Percentiles rank a stretch among this genome's conserved stretches.
Conservation (phyloP, 2,888 invertebrate genomes). For the Biston betularia region DNA sequence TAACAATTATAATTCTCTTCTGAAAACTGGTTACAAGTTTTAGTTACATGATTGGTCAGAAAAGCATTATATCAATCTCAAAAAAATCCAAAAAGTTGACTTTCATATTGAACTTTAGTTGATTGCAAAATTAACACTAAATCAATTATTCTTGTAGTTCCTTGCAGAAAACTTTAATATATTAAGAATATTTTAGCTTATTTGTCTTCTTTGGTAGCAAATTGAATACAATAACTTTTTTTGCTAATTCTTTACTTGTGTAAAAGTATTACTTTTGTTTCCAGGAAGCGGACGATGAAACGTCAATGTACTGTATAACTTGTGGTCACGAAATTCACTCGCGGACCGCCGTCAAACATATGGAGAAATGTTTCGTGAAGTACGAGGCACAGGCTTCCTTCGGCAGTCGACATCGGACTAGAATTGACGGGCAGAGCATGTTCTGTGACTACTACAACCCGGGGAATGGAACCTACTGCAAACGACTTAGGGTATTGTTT, state of each 20-base stretch:
- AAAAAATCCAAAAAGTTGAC: too few relatives aligned
- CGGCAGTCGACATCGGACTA: constrained; percentile 97
- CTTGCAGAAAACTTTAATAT: too few relatives aligned
- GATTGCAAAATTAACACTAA: too few relatives aligned
- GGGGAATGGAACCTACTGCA: constrained; percentile 96
- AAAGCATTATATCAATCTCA: too few relatives aligned
- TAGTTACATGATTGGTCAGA: too few relatives aligned
- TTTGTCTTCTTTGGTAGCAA: too few relatives aligned
- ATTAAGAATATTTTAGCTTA: too few relatives aligned
- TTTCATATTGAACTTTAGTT: too few relatives aligned
- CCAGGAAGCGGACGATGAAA: constrained; percentile 87
- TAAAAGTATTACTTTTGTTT: not conserved
- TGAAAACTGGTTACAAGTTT: too few relatives aligned
- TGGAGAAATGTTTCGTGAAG: constrained; percentile 99
- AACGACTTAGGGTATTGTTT: constrained; percentile 90
- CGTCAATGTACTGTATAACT: constrained; percentile 97
- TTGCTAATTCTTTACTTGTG: not conserved
- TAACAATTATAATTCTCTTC: too few relatives aligned
- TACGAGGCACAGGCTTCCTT: constrained; percentile 99
- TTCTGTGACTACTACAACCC: constrained; percentile 99
- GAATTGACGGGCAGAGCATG: constrained; percentile 97
- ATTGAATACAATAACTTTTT: not conserved
- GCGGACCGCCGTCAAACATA: constrained; percentile 96
- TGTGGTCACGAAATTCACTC: constrained; percentile 98
- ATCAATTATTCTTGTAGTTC: too few relatives aligned